Evolutionary conservation across 2,113 vertebrate species (phyloP).

Genomic region (Stegostoma tigrinum): DNA sequence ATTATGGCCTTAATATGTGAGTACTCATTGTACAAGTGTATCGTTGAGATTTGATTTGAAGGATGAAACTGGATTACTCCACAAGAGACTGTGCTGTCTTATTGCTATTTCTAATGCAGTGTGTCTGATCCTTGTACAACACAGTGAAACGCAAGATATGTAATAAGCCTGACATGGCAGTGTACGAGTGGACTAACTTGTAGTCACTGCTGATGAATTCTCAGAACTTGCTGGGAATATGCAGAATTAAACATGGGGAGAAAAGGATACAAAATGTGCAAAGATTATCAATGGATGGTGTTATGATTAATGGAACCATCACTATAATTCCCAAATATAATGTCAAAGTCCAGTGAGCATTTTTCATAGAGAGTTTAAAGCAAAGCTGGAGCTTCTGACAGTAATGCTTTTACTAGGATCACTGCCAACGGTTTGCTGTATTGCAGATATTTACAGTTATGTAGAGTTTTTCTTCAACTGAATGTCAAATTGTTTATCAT

Average conservation of each 20-base stretch:
- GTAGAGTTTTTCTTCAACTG: not conserved
- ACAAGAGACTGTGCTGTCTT: not conserved
- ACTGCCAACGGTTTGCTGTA: not conserved
- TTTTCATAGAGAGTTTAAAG: slow-evolving; percentile 6
- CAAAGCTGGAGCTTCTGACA: not conserved
- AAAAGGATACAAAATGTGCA: not conserved
- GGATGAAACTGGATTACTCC: not conserved
- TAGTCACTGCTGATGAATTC: not conserved
- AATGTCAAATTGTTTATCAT: not conserved
- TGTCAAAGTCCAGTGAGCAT: not conserved
- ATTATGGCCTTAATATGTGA: not conserved
- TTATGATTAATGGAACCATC: slow-evolving; percentile 19
- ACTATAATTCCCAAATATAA: not conserved
- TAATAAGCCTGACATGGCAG: not conserved
- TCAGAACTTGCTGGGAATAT: not conserved
- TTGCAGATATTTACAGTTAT: not conserved
- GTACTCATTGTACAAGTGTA: not conserved
- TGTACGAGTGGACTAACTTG: not conserved
- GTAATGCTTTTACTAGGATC: not conserved
- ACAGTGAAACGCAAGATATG: not conserved
- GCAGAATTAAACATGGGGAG: not conserved
- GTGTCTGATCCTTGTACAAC: not conserved
- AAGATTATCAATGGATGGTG: not conserved
- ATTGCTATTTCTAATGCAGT: not conserved
- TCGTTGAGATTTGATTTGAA: not conserved